These are phyloP conservation scores for Drosophila arizonae DNA, from an alignment of 1,140 invertebrate species.

Conservation along the genomic window DNA sequence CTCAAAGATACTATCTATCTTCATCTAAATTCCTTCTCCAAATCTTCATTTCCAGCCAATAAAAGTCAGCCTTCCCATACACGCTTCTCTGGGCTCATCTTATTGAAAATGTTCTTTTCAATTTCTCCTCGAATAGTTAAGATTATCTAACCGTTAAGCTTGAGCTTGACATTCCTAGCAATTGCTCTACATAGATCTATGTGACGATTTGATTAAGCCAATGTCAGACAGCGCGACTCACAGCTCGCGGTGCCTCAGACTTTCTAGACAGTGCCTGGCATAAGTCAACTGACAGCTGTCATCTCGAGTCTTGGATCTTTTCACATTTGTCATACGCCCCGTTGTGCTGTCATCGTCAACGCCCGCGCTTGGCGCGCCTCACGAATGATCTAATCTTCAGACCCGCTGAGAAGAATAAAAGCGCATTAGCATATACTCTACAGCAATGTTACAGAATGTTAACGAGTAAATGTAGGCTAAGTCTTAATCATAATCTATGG, in stretches of 20 bases:
- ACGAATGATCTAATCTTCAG: conserved; percentile 60
- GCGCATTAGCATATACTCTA: background rate
- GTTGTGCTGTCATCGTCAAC: conserved; percentile 28
- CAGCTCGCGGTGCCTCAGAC: background rate
- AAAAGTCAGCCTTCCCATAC: too few species aligned
- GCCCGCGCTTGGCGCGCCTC: conserved; percentile 62
- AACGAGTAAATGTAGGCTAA: too few species aligned
- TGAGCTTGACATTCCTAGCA: background rate
- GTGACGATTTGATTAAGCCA: conserved; percentile 6
- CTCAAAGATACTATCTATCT: too few species aligned
- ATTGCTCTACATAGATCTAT: background rate
- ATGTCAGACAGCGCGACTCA: background rate
- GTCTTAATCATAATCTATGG: too few species aligned
- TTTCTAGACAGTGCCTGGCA: background rate
- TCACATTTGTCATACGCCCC: conserved; percentile 25
- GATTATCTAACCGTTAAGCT: background rate
- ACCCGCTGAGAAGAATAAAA: background rate
- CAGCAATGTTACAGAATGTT: too few species aligned
- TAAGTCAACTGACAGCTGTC: conserved; percentile 20
- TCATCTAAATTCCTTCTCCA: too few species aligned
- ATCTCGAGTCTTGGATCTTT: conserved; percentile 14
- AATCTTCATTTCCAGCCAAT: too few species aligned
- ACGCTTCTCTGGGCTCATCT: too few species aligned
- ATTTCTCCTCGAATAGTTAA: too few species aligned
- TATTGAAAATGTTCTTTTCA: too few species aligned